Evolutionary conservation across 2,888 invertebrate genomes (phyloP), one percentile per base, ranked within the genome.

Genomic region (Pseudococcus viburni): DNA sequence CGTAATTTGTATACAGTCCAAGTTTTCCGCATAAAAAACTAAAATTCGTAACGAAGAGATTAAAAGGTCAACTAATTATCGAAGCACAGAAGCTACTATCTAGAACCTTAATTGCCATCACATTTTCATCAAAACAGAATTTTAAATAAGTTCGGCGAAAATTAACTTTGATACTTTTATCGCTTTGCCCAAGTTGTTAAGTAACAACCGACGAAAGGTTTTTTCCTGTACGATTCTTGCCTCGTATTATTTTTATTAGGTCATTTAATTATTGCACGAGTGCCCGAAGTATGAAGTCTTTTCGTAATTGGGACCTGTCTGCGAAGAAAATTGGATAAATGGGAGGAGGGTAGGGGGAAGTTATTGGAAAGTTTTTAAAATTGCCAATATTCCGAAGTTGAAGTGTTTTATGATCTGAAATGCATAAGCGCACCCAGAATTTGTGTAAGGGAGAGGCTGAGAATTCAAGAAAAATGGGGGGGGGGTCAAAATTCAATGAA

Each of bases 1-100:
- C 77, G 42, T 77, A 77, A 77, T 77, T 77, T 77, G 77, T 77
- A 77, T 77, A 77, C 77, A 77, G 77, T 42, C 42, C 77, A 77
- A 77, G 77, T 77, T 77, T 77, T 42, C 42, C 77, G 77, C 77
- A 42, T 77, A 77, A 77, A 77, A 77, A 77, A 77, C 39, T 42
- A 39, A 77, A 77, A 77, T 77, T 39, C 39, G n/a, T 42, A 77
- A 77, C 77, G 33, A 68, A 77, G 77, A 77, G 77, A 77, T 77
- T 77, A 77, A 77, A 77, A 42, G 77, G 77, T 77, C 42, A 39
- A 42, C 77, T 77, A 77, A 77, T 77, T 77, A 77, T 42, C 77
- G 77, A 77, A 77, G 77, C 42, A 17, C 42, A 42, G 26, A 77
- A 77, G 77, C 77, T 77, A 33, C 73, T 73, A 73, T 17, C 42